A percentile compares a stretch with the other conserved stretches of the same genome.
Conservation (phyloP, 2,113 vertebrate genomes). For the Gambusia affinis region DNA sequence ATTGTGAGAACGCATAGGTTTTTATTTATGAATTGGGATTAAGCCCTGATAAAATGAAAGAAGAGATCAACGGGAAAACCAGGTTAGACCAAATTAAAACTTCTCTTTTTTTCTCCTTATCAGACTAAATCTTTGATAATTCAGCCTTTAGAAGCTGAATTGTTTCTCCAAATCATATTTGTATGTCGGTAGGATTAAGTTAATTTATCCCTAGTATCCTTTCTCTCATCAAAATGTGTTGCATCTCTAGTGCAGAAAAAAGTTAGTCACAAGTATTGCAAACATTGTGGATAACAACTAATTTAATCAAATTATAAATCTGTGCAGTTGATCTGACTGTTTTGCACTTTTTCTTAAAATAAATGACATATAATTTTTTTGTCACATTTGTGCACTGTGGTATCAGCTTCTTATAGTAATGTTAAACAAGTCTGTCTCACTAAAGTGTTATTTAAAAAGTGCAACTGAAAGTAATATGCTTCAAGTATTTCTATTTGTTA, state of each 20-base stretch:
- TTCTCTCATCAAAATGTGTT: neutral
- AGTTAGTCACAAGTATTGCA: too few species aligned
- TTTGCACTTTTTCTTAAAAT: too few species aligned
- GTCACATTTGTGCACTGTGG: too few species aligned
- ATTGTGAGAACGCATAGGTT: neutral
- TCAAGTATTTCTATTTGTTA: too few species aligned
- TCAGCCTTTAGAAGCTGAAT: neutral
- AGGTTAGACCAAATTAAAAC: neutral
- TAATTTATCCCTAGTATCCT: neutral
- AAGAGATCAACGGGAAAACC: neutral
- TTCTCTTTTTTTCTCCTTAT: neutral
- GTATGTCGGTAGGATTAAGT: constrained; percentile 1
- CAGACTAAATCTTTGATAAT: neutral
- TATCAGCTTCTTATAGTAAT: too few species aligned
- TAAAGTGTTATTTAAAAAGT: too few species aligned
- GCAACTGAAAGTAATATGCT: too few species aligned
- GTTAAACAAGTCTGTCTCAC: too few species aligned
- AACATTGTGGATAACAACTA: too few species aligned
- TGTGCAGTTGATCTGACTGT: too few species aligned
- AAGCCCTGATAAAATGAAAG: neutral
- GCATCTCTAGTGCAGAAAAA: neutral
- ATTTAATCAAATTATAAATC: too few species aligned
- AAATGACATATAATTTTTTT: too few species aligned
- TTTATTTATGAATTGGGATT: neutral
- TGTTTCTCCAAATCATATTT: constrained; percentile 1